Evolutionary conservation across 2,113 vertebrate species (phyloP), one percentile per base, ranked within the genome.

Genomic region (Anhinga anhinga): DNA sequence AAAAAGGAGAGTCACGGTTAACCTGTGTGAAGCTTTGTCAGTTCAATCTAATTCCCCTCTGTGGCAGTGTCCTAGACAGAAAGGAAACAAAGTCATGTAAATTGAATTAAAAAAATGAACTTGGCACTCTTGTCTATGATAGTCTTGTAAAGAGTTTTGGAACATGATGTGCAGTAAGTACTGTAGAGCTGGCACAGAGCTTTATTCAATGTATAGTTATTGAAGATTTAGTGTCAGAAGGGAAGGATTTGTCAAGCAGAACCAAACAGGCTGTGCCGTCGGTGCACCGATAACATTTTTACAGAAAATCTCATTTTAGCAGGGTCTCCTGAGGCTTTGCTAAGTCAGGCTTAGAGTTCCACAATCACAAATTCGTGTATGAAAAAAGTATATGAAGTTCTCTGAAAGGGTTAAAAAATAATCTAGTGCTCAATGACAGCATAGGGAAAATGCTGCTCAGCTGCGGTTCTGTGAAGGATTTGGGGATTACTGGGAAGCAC

Each of bases 151-250:
- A 1, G 11, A 13, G 2, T 59, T 91, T 44, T 34, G 55, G 21
- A 30, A 26, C 7, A 2, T 27, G 32, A 26, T 27, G 16, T 55
- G 18, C 25, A 36, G 30, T 10, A 49, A 49, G 8, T 42, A 13
- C 5, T 6, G 18, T 47, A 32, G 71, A 58, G 32, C 0, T 2
- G 15, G 19, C 9, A 13, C 30, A 29, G 44, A 55, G 11, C 4
- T 21, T 56, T 49, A 12, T 36, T 88, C 38, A 1, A 1, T 3
- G 7, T 2, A 13, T 1, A 6, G 2, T 52, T 67, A 18, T 5
- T 44, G 53, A 44, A 42, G 34, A 10, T 62, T 88, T 62, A 10
- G 23, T 12, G 40, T 14, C 13, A 10, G 63, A 70, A 32, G 6
- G 1, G 38, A 59, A 55, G 13, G 11, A 11, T 23, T 74, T 52